Evolutionary conservation across 92 coral and sea anemone genomes (phyloP).

Genomic region (Zoanthus sansibaricus): DNA sequence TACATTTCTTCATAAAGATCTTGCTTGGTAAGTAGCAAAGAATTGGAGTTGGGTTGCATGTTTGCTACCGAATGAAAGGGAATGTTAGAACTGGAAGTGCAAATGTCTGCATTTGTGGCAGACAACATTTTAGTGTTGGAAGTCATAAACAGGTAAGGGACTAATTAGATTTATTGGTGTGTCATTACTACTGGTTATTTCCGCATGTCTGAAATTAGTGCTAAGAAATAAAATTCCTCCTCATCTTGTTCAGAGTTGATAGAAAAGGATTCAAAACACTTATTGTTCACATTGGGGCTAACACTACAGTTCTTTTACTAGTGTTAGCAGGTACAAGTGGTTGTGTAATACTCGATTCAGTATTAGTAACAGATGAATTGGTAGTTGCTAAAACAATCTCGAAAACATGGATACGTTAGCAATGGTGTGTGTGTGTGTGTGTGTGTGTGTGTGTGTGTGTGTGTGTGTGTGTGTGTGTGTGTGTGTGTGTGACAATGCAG

Average conservation of each 20-base stretch:
- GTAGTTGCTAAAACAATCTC: background rate
- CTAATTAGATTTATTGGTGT: background rate
- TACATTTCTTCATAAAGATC: background rate
- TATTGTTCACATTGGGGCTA: background rate
- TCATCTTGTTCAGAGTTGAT: background rate
- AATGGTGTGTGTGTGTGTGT: background rate
- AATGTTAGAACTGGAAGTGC: conserved; percentile 1
- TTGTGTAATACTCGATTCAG: conserved; percentile 1
- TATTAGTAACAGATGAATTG: conserved; percentile 18
- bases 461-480: background rate
- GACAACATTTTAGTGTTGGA: background rate
- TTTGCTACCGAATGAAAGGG: conserved; percentile 6
- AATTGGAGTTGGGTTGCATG: background rate
- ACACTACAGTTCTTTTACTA: background rate
- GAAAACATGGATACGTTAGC: too few relatives aligned
- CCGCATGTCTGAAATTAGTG: background rate
- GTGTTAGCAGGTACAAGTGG: background rate
- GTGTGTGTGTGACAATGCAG: background rate
- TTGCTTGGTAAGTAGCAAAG: conserved; percentile 3
- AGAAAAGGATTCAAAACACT: background rate
- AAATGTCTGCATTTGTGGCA: background rate
- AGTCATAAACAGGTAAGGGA: conserved; percentile 3
- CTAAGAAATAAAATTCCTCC: conserved; percentile 10
- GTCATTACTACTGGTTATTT: background rate
- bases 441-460: background rate